These are phyloP conservation scores for Poecile montanus DNA, from an alignment of 2,797 vertebrate genomes.

Conservation along the genomic window DNA sequence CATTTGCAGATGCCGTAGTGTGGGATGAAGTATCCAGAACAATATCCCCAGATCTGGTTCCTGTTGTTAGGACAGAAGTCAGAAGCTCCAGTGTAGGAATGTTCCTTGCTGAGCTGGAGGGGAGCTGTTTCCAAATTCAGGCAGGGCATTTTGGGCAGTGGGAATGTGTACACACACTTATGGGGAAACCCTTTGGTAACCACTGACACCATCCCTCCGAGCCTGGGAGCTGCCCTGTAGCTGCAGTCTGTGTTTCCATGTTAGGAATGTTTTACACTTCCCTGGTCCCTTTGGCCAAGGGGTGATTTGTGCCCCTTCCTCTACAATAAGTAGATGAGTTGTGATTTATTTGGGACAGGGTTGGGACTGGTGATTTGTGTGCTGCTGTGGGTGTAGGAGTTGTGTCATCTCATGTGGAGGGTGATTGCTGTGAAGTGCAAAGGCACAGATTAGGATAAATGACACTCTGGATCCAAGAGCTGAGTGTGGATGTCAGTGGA, in stretches of 20 bases:
- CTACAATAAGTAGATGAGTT: neutral
- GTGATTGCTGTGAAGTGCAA: neutral
- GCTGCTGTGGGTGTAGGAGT: neutral
- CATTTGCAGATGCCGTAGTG: neutral
- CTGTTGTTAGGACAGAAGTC: accelerated
- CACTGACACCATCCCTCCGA: neutral
- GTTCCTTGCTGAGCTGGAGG: neutral
- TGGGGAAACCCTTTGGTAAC: neutral
- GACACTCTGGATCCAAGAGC: neutral
- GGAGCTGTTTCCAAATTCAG: neutral
- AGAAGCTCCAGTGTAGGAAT: neutral
- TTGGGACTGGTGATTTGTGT: neutral
- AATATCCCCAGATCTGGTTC: neutral
- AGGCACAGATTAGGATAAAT: neutral
- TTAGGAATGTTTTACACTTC: neutral
- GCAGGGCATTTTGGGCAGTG: neutral
- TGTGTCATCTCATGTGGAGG: neutral
- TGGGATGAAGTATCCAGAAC: neutral
- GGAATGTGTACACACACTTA: neutral
- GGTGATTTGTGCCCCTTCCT: neutral
- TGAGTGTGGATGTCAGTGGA: neutral
- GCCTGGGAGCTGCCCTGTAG: neutral
- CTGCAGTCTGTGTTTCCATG: neutral
- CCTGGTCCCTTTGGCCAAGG: neutral
- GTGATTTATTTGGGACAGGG: neutral